Conservation (phyloP, 1,140 invertebrate genomes). For the Dysdera silvatica region DNA sequence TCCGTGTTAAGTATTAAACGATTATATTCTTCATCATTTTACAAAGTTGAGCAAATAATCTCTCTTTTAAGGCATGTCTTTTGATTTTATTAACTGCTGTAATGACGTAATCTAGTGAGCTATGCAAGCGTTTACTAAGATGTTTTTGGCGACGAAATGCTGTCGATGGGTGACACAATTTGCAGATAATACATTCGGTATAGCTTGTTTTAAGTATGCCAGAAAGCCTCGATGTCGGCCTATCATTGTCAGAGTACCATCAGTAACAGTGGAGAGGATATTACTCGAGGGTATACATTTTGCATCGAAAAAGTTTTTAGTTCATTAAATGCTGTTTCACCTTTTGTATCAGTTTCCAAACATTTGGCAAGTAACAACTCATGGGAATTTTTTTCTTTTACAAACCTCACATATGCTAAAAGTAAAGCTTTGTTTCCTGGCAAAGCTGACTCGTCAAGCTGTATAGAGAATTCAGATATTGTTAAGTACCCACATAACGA, state of each 20-base stretch:
- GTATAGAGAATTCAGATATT: background rate
- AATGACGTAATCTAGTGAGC: background rate
- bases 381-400: background rate
- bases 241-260: constrained; percentile 38
- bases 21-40: constrained; percentile 1
- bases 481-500: background rate
- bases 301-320: constrained; percentile 37
- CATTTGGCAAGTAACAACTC: constrained; percentile 1
- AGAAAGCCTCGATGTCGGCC: constrained; percentile 36
- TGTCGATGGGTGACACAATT: constrained; percentile 28
- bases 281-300: constrained; percentile 37
- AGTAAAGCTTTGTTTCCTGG: background rate
- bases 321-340: constrained; percentile 20
- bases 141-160: constrained; percentile 27
- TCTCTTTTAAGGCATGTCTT: background rate
- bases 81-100: constrained; percentile 1
- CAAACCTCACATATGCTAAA: background rate
- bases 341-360: constrained; percentile 22
- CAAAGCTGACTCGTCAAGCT: background rate
- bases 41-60: background rate
- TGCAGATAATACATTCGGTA: constrained; percentile 27
- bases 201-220: constrained; percentile 36
- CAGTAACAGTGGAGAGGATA: constrained; percentile 39
- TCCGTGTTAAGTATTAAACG: constrained; percentile 1
- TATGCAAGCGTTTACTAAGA: constrained; percentile 8